These are phyloP conservation scores for Indicator maculatus DNA, from an alignment of 2,113 vertebrate species.

Conservation along the genomic window DNA sequence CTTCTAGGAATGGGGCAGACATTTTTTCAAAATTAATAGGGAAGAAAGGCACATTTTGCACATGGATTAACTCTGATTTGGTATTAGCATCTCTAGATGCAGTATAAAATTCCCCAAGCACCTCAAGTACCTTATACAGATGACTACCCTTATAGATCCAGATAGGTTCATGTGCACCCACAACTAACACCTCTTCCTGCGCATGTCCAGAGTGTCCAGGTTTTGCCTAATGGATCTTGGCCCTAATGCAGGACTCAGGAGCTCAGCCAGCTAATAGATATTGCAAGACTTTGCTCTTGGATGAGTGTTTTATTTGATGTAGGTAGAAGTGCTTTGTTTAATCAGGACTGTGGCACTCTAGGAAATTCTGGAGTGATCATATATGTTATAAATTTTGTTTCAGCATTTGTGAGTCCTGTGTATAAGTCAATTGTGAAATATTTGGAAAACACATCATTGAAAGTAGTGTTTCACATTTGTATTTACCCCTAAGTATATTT, in stretches of 20 bases:
- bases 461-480: slow-evolving; percentile 56
- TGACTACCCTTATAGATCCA: background rate
- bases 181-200: background rate
- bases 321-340: slow-evolving; percentile 41
- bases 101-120: background rate
- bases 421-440: slow-evolving; percentile 53
- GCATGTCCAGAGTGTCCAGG: background rate
- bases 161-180: background rate
- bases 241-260: background rate
- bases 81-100: background rate
- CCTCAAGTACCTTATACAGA: background rate
- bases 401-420: background rate
- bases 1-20: no score
- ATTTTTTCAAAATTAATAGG: background rate
- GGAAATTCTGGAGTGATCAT: slow-evolving; percentile 38
- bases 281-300: background rate
- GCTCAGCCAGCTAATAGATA: slow-evolving; percentile 33
- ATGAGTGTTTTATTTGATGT: background rate
- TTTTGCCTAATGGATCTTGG: background rate
- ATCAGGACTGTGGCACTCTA: slow-evolving; percentile 32
- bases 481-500: slow-evolving; percentile 59
- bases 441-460: slow-evolving; percentile 50
- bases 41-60: background rate
- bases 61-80: background rate
- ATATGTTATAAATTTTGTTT: slow-evolving; percentile 35